phyloP scores from a whole-genome alignment of 53 echinoderm and acorn worm species.

The Holothuria scabra region DNA sequence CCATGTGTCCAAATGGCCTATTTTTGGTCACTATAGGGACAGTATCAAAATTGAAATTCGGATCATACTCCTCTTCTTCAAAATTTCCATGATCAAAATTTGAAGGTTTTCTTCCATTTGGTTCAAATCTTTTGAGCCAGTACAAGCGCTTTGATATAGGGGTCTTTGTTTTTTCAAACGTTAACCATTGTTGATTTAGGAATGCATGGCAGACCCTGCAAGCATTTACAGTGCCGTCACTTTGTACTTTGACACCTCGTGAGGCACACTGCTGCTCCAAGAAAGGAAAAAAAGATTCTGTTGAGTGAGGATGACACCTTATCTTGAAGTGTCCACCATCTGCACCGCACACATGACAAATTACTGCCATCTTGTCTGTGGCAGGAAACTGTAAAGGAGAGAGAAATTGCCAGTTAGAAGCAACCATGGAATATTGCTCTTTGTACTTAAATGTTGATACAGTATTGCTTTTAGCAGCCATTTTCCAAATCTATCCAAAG shows the following conservation, averaged over 20 bases:
- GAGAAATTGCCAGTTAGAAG: no score
- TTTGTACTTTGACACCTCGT: conserved; percentile 66
- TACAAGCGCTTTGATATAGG: conserved; percentile 95
- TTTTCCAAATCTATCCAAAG: no score
- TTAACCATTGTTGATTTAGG: conserved; percentile 90
- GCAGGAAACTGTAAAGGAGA: neutral
- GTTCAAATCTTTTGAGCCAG: conserved; percentile 90
- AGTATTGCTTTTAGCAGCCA: no score
- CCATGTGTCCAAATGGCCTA: neutral
- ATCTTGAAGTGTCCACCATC: conserved; percentile 83
- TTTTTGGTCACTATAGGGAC: neutral
- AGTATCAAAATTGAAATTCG: conserved; percentile 8
- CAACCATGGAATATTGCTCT: no score
- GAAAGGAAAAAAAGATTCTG: conserved; percentile 96
- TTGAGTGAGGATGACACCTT: conserved; percentile 80
- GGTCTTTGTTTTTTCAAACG: conserved; percentile 91
- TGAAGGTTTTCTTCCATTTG: conserved; percentile 26
- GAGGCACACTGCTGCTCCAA: conserved; percentile 93
- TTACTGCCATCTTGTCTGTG: conserved; percentile 20
- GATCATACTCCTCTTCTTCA: conserved; percentile 8
- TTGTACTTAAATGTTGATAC: no score
- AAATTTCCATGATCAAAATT: conserved; percentile 1
- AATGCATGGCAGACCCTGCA: conserved; percentile 96
- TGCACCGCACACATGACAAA: conserved; percentile 98
- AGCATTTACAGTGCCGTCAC: conserved; percentile 80